phyloP scores from a whole-genome alignment of 1,140 invertebrate genomes.

The Nymphalis io region DNA sequence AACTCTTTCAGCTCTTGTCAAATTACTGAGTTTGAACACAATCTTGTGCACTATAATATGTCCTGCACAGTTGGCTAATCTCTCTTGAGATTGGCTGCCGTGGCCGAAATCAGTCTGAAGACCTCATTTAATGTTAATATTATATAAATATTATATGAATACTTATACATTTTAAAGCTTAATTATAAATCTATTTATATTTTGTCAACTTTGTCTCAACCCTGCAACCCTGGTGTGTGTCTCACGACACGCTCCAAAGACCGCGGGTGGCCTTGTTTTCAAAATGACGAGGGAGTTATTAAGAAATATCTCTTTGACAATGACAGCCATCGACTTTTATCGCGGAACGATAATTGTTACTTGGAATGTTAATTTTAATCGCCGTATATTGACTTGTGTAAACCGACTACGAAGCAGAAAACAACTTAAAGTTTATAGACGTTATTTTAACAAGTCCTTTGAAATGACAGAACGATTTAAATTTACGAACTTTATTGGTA shows the following conservation, averaged over 20 bases:
- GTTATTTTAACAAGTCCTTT: neutral
- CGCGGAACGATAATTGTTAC: conserved; percentile 37
- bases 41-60: too few relatives aligned
- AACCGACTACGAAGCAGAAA: neutral
- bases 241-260: conserved; percentile 25
- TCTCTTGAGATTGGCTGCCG: too few relatives aligned
- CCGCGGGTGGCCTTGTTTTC: conserved; percentile 37
- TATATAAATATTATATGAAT: too few relatives aligned
- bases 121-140: too few relatives aligned
- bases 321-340: conserved; percentile 41
- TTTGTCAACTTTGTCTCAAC: conserved; percentile 1
- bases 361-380: conserved; percentile 40
- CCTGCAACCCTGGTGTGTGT: conserved; percentile 6
- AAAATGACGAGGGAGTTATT: conserved; percentile 51
- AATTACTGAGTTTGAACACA: too few relatives aligned
- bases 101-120: too few relatives aligned
- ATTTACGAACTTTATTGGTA: too few relatives aligned
- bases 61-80: too few relatives aligned
- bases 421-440: neutral
- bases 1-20: too few relatives aligned
- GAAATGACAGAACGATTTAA: neutral
- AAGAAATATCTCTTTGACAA: conserved; percentile 45
- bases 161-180: too few relatives aligned
- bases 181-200: neutral
- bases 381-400: conserved; percentile 27